Base-by-base conservation (phyloP, 2,797 vertebrate genomes). In the Parotocinclus haroldoi region DNA sequence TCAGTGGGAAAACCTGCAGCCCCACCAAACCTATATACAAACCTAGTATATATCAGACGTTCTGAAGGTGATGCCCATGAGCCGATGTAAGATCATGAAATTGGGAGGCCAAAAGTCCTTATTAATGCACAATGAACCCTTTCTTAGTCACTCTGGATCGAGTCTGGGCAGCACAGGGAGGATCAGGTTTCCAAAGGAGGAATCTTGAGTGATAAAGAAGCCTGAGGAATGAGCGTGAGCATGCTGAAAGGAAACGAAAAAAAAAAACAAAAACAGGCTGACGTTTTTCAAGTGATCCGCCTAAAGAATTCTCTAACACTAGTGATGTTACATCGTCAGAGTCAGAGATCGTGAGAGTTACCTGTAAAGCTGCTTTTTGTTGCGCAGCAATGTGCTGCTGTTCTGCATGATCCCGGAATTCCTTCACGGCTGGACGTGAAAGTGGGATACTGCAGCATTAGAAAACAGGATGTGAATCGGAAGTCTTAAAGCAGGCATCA, bases 121-220 rank as follows among this genome's bases (percentile, higher is more conserved):
- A 11, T 6, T 46, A 9, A 12, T 13, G 1, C 38, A 16, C 4
- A 4, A 1, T 9, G 7, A 36, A 11, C 0, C 9, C 49, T 51
- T 19, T 10, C 8, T 0, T 14, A 6, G 7, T 3, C 87, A 94
- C 65, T 96, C 93, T 2, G 92, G 90, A 65, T 97, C 95, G 70
- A 98, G 89, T 61, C 95, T 91, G 16, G 96, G 96, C 72, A 98
- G 78, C 44, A 98, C 96, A 10, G 95, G 96, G 75, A 99, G 94
- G 88, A 98, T 98, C 69, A 99, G 93, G 83, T 99, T 99, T 80
- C 96, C 96, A 80, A 99, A 99, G 0, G 96, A 94, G 9, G 96
- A 99, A 81, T 99, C 95, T 83, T 98, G 96, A 6, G 96, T 99
- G 87, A 99, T 98, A 90, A 98, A 99, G 87, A 96, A 98, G 79